A percentile compares a stretch with the other conserved stretches of the same genome.
Evolutionary conservation across 92 coral and sea anemone species (phyloP).

Genomic region (Parazoanthus atlanticus): DNA sequence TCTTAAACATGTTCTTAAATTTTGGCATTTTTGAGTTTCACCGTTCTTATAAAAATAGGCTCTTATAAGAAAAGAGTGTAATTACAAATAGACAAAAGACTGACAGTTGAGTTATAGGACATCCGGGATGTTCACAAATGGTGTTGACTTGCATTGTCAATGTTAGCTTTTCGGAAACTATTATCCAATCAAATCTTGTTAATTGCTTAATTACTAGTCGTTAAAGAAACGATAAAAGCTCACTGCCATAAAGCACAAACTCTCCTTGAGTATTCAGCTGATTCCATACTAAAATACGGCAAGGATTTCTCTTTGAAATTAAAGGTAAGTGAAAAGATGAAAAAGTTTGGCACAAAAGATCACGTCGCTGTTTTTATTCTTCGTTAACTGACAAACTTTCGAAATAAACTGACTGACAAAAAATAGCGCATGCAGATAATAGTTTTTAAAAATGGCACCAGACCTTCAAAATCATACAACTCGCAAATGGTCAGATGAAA

Average conservation of each 20-base stretch:
- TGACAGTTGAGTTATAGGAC: not conserved
- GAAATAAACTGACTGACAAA: not conserved
- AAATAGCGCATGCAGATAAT: not conserved
- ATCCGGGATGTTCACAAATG: not conserved
- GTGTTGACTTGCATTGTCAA: not conserved
- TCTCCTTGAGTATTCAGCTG: not conserved
- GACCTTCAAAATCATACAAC: too few species aligned
- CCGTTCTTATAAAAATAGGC: too few species aligned
- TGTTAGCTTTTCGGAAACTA: not conserved
- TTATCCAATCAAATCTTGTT: constrained; percentile 1
- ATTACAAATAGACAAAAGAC: not conserved
- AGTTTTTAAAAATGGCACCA: not conserved
- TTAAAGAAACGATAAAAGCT: not conserved
- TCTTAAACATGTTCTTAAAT: too few species aligned
- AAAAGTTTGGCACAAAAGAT: not conserved
- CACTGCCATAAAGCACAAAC: not conserved
- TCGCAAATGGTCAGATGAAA: too few species aligned
- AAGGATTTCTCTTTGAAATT: constrained; percentile 1
- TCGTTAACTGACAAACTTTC: not conserved
- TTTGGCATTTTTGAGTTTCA: too few species aligned
- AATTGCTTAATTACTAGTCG: not conserved
- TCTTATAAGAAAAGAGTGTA: too few species aligned
- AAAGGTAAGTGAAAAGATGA: not conserved
- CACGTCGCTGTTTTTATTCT: not conserved
- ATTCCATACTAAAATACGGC: not conserved